Evolutionary conservation across 1,140 invertebrate genomes (phyloP).

Genomic region (Hydropsyche tenuis): DNA sequence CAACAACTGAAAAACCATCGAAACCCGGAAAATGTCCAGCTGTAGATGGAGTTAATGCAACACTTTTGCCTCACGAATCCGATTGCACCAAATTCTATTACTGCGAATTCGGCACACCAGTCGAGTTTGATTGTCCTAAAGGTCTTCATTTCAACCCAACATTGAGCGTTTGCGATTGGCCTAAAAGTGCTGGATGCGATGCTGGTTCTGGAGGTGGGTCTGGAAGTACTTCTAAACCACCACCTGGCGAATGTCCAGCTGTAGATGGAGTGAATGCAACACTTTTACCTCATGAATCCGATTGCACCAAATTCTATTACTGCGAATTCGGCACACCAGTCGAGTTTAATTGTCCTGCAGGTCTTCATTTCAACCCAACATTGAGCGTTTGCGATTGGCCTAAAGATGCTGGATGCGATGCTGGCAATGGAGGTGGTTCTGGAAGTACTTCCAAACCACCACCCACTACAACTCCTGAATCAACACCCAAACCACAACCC

Average conservation of each 20-base stretch:
- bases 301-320: conserved; percentile 60
- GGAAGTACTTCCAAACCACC: too few relatives aligned
- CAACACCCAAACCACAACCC: background rate
- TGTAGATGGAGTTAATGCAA: background rate
- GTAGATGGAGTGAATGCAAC: background rate
- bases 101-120: background rate
- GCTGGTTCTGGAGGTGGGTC: background rate
- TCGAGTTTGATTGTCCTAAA: background rate
- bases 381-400: background rate
- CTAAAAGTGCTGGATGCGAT: background rate
- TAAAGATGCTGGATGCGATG: background rate
- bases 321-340: conserved; percentile 50
- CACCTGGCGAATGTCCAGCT: background rate
- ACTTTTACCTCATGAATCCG: conserved; percentile 53
- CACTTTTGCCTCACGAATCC: conserved; percentile 22
- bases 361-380: background rate
- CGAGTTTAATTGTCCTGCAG: background rate
- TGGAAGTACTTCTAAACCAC: too few relatives aligned
- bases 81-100: conserved; percentile 34
- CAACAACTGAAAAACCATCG: background rate
- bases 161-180: background rate
- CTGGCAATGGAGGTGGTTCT: too few relatives aligned
- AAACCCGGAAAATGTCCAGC: background rate
- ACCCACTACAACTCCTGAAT: too few relatives aligned
- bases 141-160: background rate